Evolutionary conservation across 2,113 vertebrate genomes (phyloP).

Genomic region (Epinephelus cyanopodus): DNA sequence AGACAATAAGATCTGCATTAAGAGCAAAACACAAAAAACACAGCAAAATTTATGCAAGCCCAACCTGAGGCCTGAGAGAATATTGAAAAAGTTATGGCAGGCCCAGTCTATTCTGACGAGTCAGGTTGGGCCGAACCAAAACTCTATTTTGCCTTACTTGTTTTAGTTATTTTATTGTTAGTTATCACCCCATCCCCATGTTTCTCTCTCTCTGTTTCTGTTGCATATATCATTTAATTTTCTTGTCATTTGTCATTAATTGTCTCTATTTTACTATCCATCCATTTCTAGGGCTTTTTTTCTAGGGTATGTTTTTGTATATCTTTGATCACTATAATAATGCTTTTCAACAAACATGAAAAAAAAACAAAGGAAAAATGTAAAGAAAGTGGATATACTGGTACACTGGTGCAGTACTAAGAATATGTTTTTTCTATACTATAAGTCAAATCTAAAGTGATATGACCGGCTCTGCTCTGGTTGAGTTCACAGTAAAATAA

Average conservation of each 20-base stretch:
- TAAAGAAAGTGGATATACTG: background rate
- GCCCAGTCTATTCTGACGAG: too few species aligned
- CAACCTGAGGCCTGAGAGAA: too few species aligned
- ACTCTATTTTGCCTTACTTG: background rate
- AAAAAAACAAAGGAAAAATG: background rate
- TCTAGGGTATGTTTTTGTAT: background rate
- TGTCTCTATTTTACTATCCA: background rate
- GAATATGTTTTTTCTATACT: background rate
- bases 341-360: background rate
- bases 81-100: too few species aligned
- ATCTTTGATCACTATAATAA: background rate
- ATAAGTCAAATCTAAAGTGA: background rate
- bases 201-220: background rate
- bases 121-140: too few species aligned
- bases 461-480: background rate
- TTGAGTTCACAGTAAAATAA: background rate
- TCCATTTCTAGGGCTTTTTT: background rate
- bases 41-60: too few species aligned
- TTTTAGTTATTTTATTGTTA: background rate
- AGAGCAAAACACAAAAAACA: too few species aligned
- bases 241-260: background rate
- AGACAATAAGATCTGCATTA: too few species aligned
- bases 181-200: background rate
- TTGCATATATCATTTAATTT: background rate
- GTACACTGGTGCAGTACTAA: background rate